phyloP scores from a whole-genome alignment of 1,140 invertebrate species.

The Calliphora vicina region DNA sequence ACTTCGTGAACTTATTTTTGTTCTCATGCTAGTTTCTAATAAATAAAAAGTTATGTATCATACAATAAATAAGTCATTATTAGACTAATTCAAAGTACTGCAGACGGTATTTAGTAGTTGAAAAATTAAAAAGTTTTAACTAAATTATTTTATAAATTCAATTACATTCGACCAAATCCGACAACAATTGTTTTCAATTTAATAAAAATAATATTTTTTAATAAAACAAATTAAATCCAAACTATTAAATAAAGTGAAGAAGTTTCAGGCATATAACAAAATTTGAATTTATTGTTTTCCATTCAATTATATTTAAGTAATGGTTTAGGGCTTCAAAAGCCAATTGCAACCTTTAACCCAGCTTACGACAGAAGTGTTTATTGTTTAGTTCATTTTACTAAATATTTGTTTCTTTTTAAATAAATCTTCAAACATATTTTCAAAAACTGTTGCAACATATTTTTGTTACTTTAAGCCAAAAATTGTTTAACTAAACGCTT shows the following conservation, averaged over 20 bases:
- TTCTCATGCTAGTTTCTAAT: no score
- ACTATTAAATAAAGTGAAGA: background rate
- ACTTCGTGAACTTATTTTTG: background rate
- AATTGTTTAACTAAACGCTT: background rate
- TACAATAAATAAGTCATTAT: no score
- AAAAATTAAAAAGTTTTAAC: no score
- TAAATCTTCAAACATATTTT: background rate
- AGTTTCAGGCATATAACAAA: no score
- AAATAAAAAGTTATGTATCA: no score
- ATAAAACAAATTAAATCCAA: background rate
- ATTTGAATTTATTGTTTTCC: no score
- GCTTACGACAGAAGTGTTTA: constrained; percentile 28
- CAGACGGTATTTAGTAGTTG: no score
- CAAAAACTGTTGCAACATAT: background rate
- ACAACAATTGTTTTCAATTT: no score
- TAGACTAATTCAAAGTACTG: no score
- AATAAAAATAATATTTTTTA: no score
- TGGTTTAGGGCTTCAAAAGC: background rate
- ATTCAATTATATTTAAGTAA: background rate
- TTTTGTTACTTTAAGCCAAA: constrained; percentile 15
- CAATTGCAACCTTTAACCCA: constrained; percentile 9
- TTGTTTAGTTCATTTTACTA: constrained; percentile 4
- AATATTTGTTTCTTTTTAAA: background rate
- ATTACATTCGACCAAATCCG: no score
- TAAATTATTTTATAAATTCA: no score